Evolutionary conservation across 2,888 invertebrate genomes (phyloP), one percentile per base, ranked within the genome.

Genomic region (Lampropteryx suffumata): DNA sequence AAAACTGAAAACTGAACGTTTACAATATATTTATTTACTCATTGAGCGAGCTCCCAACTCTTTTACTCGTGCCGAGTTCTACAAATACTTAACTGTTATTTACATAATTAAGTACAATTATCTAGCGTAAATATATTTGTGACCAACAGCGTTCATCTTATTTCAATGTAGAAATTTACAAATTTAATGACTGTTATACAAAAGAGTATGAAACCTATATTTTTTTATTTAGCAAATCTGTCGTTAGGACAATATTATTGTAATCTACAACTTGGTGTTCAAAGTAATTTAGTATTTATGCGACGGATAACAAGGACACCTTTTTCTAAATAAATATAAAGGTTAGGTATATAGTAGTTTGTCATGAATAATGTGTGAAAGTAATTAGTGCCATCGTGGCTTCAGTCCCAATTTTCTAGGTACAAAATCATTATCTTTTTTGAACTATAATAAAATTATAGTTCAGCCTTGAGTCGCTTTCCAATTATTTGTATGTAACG

Each of bases 171-270:
- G 79, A 70, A 66, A 71, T 72, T 75, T 75, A 84, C 79, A 79
- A 83, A n/a, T n/a, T n/a, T n/a, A n/a, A 75, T 73, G 79, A 84
- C 80, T 83, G 79, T 80, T 83, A 79, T 85, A 84, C 73, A 79
- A 79, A 79, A 55, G 43, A 72, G 69, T 46, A 72, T 69, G 62
- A 71, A 65, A 79, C 81, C 77, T 88, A 85, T 88, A 87, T 88
- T 88, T 89, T 88, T 89, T 89, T 88, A 87, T 76, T 84, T 87
- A 88, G 85, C 84, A 82, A 83, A 84, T 75, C 84, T 82, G 79
- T 82, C 76, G 62, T 83, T 86, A 87, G 84, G 82, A 72, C 84
- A 81, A 67, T 17, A 76, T 73, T 53, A 39, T 27, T 48, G 58
- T 63, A 67, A 76, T 79, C 28, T 46, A 48, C 42, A 80, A 74